Evolutionary conservation across 2,113 vertebrate species (phyloP).

Genomic region (Corydoras maculifer): DNA sequence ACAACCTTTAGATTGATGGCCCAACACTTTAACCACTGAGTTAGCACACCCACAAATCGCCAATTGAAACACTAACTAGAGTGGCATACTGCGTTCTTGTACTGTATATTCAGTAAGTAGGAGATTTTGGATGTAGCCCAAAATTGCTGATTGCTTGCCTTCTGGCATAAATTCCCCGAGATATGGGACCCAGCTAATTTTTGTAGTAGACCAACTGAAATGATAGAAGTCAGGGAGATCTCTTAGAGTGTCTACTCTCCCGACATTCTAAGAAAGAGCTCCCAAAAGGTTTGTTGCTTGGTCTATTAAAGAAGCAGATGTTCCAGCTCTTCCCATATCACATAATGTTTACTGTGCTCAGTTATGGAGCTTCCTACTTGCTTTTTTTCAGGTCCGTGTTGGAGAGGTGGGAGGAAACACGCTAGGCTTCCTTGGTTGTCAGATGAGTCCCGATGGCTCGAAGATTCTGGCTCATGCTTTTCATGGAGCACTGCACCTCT

Average conservation of each 20-base stretch:
- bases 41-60: too few species aligned
- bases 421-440: slow-evolving; percentile 90
- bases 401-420: slow-evolving; percentile 97
- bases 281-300: not conserved
- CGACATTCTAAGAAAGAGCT: slow-evolving; percentile 3
- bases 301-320: not conserved
- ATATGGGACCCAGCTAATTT: slow-evolving; percentile 6
- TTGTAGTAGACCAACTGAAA: slow-evolving; percentile 1
- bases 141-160: too few species aligned
- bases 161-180: too few species aligned
- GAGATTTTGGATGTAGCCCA: too few species aligned
- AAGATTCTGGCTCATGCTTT: slow-evolving; percentile 90
- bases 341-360: not conserved
- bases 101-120: too few species aligned
- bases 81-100: too few species aligned
- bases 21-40: too few species aligned
- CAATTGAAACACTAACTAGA: too few species aligned
- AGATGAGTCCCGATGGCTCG: slow-evolving; percentile 83
- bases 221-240: slow-evolving; percentile 9
- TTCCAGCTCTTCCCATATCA: not conserved
- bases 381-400: slow-evolving; percentile 77
- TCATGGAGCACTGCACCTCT: slow-evolving; percentile 90
- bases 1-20: too few species aligned
- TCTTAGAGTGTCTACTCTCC: slow-evolving; percentile 16
- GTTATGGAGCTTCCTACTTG: not conserved